These are phyloP conservation scores for Drosophila ironensis DNA, from an alignment of 1,140 invertebrate species.

Conservation along the genomic window DNA sequence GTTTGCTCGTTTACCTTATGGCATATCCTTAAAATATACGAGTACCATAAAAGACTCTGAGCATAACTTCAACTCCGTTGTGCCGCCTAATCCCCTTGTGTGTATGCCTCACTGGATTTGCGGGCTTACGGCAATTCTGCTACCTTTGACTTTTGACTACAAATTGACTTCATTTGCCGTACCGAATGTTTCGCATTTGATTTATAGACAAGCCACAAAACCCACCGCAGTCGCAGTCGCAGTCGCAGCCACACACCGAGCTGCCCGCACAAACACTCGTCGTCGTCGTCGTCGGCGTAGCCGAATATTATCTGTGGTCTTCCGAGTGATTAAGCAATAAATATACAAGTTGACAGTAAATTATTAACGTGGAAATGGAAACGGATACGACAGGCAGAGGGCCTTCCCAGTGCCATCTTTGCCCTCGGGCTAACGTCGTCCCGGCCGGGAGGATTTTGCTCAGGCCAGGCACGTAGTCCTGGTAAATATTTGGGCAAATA, in stretches of 20 bases:
- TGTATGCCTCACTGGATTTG: background rate
- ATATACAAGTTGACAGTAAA: conserved; percentile 73
- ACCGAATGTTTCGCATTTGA: conserved; percentile 46
- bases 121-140: background rate
- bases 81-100: conserved; percentile 7
- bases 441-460: conserved; percentile 12
- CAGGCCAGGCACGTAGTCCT: conserved; percentile 53
- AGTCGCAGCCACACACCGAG: too few species aligned
- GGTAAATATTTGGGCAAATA: conserved; percentile 73
- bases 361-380: conserved; percentile 51
- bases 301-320: conserved; percentile 67
- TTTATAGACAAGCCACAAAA: conserved; percentile 41
- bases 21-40: too few species aligned
- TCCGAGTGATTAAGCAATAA: conserved; percentile 79
- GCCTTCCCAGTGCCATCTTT: conserved; percentile 17
- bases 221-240: too few species aligned
- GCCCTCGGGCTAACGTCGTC: conserved; percentile 10
- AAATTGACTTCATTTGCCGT: conserved; percentile 46
- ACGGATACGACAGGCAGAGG: conserved; percentile 15
- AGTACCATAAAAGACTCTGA: too few species aligned
- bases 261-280: conserved; percentile 17
- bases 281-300: too few species aligned
- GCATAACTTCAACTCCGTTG: too few species aligned
- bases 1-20: too few species aligned
- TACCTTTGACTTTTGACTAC: conserved; percentile 34